Evolutionary conservation across 2,888 invertebrate species (phyloP).

Genomic region (Tipula helvola): DNA sequence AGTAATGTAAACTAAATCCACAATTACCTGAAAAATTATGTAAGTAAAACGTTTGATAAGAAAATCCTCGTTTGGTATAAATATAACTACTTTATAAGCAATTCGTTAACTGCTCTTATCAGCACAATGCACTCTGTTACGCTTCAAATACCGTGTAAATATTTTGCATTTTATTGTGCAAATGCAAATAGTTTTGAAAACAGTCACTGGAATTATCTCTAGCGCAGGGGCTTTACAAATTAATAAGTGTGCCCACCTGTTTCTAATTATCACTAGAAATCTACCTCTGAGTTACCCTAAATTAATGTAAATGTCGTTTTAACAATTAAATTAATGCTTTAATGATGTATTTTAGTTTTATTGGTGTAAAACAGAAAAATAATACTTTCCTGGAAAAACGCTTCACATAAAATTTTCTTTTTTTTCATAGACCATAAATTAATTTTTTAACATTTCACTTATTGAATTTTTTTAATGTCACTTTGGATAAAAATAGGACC

Average conservation of each 20-base stretch:
- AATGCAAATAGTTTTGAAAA: background rate
- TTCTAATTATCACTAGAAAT: background rate
- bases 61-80: background rate
- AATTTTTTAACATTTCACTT: background rate
- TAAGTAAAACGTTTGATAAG: no score
- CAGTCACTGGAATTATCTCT: background rate
- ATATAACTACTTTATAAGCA: background rate
- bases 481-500: background rate
- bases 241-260: background rate
- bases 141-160: background rate
- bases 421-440: background rate
- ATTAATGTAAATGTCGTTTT: background rate
- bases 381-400: background rate
- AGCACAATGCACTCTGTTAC: background rate
- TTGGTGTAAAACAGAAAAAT: background rate
- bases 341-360: background rate
- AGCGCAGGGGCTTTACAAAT: background rate
- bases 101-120: background rate
- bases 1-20: no score
- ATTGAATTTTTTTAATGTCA: background rate
- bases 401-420: background rate
- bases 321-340: background rate
- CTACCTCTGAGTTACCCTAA: background rate
- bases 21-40: no score
- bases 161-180: background rate